Conservation (phyloP, 2,888 invertebrate species). For the Thysanoteuthis rhombus region DNA sequence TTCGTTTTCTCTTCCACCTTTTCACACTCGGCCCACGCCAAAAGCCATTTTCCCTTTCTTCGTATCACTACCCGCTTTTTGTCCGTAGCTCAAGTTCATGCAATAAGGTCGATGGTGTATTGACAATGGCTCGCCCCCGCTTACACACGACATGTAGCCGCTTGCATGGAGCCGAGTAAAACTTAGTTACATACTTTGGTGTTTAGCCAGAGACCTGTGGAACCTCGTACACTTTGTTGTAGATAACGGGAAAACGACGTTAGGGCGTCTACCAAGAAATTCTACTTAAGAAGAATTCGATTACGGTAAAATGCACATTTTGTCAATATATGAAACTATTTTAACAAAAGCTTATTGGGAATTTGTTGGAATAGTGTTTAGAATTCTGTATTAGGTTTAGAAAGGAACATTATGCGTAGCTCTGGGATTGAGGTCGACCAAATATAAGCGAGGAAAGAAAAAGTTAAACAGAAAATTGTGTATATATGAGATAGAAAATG, state of each 20-base stretch:
- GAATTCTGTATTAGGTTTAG: neutral
- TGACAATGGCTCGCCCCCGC: neutral
- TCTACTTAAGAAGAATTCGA: constrained; percentile 12
- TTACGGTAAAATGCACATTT: neutral
- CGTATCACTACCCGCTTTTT: neutral
- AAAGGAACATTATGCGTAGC: neutral
- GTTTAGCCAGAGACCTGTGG: neutral
- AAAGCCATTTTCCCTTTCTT: neutral
- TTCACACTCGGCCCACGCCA: neutral
- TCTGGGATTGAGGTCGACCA: neutral
- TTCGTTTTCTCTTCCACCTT: neutral
- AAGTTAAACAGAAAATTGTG: neutral
- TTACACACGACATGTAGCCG: neutral
- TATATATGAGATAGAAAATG: neutral
- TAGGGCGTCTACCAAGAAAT: neutral
- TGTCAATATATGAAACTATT: constrained; percentile 1
- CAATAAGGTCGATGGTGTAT: neutral
- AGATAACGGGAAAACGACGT: neutral
- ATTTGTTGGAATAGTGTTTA: neutral
- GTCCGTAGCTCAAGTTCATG: neutral
- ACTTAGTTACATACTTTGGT: constrained; percentile 12
- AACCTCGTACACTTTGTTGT: neutral
- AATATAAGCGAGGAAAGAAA: neutral
- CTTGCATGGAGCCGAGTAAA: neutral
- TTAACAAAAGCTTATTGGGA: neutral